Conservation (phyloP, 2,113 vertebrate genomes). For the Shinisaurus crocodilurus region DNA sequence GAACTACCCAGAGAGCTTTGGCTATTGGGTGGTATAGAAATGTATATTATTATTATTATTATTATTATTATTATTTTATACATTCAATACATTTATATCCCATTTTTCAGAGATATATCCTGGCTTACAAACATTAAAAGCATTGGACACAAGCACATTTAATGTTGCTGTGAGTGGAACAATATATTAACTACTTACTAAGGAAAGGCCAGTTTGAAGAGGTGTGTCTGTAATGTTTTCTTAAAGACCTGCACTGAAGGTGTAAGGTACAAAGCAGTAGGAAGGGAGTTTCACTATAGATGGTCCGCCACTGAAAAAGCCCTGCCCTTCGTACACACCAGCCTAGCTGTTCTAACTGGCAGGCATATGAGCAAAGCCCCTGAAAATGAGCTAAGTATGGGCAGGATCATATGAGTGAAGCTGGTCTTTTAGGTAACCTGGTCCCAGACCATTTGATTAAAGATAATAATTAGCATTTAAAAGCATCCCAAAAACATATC, state of each 20-base stretch:
- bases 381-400: not conserved
- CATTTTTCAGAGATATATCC: too few relatives aligned
- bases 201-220: not conserved
- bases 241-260: not conserved
- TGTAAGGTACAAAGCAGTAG: not conserved
- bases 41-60: too few relatives aligned
- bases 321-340: not conserved
- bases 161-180: not conserved
- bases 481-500: too few relatives aligned
- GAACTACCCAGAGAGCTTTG: too few relatives aligned
- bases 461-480: too few relatives aligned
- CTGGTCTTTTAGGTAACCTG: not conserved
- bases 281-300: not conserved
- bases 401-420: not conserved
- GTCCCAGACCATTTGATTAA: too few relatives aligned
- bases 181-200: not conserved
- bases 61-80: too few relatives aligned
- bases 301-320: not conserved
- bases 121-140: too few relatives aligned
- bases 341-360: not conserved
- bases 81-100: too few relatives aligned
- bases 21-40: too few relatives aligned
- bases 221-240: not conserved
- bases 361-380: not conserved
- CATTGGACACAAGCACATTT: not conserved